Evolutionary conservation across 2,113 vertebrate species (phyloP), one percentile per base, ranked within the genome.

Genomic region (Vicugna pacos): DNA sequence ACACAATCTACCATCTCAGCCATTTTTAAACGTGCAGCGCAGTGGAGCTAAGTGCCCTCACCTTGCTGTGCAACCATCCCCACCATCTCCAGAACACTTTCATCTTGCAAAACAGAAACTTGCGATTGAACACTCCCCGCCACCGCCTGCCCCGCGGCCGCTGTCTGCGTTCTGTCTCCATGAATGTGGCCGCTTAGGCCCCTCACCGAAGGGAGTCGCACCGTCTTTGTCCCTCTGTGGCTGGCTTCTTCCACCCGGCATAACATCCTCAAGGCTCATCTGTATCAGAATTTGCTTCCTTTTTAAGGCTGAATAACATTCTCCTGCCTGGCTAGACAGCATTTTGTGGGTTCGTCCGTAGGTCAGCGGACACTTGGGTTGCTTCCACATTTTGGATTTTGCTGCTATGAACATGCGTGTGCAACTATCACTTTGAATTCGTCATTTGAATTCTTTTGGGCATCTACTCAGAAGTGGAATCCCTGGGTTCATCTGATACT

Each of bases 61-160:
- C 15, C 1, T 0, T 11, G 6, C 8, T 28, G 48, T 2, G 30
- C 38, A 35, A 11, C 7, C 24, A 6, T 30, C 35, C 32, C 13
- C 7, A 1, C 10, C 20, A 8, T 24, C n/a, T 50, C 38, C 77
- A 60, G 60, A 30, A 12, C 46, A 9, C 60, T 60, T 32, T 52
- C n/a, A 13, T 24, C 42, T 19, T 13, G 15, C 28, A 30, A 7
- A 30, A 32, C 3, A 1, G 52, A 84, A 32, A 28, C 24, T 67
- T 19, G 3, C 15, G 11, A 4, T 1, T 6, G 10, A 64, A 22
- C 14, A 2, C 11, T 28, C 15, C 10, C 28, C 4, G 0, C 1
- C 19, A 19, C 48, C 3, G 6, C 12, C 30, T 20, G 20, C 3
- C 22, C 26, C 10, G 1, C 0, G 26, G 22, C 72, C 82, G 26